Conservation (phyloP, 2,113 vertebrate genomes). For the Dipodomys stephensi region DNA sequence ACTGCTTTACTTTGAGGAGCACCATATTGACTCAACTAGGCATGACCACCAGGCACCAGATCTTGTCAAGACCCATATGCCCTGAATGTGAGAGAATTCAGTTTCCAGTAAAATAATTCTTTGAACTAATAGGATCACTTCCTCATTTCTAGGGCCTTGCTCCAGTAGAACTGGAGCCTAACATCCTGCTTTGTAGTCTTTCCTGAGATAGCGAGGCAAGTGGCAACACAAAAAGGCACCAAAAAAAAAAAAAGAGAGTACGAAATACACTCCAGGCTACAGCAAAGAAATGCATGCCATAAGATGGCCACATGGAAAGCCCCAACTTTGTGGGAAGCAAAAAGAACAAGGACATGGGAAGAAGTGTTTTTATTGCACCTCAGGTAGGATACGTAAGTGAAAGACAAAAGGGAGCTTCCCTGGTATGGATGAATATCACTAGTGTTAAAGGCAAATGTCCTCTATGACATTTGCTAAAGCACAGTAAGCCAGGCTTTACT, state of each 20-base stretch:
- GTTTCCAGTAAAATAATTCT: background rate
- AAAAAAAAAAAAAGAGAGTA: background rate
- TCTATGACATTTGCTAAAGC: background rate
- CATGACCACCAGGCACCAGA: background rate
- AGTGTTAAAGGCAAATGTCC: background rate
- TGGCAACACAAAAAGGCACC: background rate
- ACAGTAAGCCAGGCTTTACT: background rate
- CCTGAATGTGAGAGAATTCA: background rate
- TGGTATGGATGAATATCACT: background rate
- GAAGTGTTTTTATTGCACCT: background rate
- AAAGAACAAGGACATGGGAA: no score
- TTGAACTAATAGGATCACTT: background rate
- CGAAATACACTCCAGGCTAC: no score
- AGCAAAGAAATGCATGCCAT: background rate
- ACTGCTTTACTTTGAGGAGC: background rate
- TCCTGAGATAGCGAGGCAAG: background rate
- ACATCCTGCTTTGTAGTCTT: background rate
- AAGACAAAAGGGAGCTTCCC: background rate
- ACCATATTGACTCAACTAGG: background rate
- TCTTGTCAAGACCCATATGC: background rate
- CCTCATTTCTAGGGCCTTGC: background rate
- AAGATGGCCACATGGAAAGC: background rate
- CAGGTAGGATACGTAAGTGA: background rate
- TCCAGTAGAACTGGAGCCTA: no score
- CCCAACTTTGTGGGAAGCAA: background rate